Evolutionary conservation across 35 echinoderm and acorn worm genomes (phyloP).

Genomic region (Patiria miniata): DNA sequence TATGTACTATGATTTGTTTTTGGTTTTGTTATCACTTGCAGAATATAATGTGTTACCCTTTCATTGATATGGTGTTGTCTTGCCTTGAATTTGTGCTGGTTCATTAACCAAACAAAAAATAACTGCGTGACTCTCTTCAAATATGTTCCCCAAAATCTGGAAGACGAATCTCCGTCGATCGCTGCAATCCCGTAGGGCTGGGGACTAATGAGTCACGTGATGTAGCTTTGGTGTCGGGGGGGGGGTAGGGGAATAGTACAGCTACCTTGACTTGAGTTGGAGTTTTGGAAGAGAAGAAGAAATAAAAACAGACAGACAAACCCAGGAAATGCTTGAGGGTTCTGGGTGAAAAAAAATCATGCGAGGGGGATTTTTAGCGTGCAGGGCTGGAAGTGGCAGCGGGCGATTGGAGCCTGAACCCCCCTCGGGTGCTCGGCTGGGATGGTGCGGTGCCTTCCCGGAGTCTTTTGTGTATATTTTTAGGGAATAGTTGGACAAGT

Average conservation of each 20-base stretch:
- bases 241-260: background rate
- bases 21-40: no score
- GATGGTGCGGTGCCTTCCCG: background rate
- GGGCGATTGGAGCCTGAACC: background rate
- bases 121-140: no score
- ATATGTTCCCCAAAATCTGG: no score
- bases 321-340: background rate
- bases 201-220: slow-evolving; percentile 12
- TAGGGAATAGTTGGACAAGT: background rate
- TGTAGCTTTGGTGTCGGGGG: background rate
- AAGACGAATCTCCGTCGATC: no score
- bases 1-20: no score
- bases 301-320: background rate
- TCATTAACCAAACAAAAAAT: no score
- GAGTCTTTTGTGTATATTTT: background rate
- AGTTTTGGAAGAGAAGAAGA: background rate
- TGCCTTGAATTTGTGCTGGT: no score
- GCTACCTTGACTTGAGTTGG: slow-evolving; percentile 11
- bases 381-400: background rate
- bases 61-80: no score
- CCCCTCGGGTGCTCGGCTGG: background rate
- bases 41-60: no score
- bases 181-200: background rate
- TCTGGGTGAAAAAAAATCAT: background rate
- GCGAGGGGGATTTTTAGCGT: background rate